Base-by-base conservation (phyloP, 2,797 vertebrate genomes). In the Sphenodon punctatus region DNA sequence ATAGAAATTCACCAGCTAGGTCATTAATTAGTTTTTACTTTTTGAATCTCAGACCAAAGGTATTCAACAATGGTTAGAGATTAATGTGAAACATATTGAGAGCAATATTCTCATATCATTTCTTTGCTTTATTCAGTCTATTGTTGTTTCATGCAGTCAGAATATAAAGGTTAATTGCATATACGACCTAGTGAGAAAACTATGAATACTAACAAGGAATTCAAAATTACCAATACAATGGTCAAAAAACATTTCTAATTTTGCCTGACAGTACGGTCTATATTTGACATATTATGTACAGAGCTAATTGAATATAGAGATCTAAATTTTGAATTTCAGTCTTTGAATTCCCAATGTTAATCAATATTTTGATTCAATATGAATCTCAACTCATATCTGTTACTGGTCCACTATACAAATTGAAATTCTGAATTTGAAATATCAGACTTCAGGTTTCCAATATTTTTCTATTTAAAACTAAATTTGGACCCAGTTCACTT, bases 31-130 rank as follows among this genome's bases (percentile, higher is more conserved):
- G 12, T 12, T 64, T 83, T 59, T 84, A 6, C 5, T 67, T 84
- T 82, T 80, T n/a, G 15, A 60, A 38, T 88, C 22, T 71, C 56
- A 55, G 32, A 79, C 20, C 22, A 64, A 84, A 49, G 17, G 63
- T 30, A 48, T 48, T 76, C 66, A 55, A 49, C 61, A 78, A 20
- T 70, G 55, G 53, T 67, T 36, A 58, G 67, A 32, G 42, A 42
- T n/a, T 65, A 88, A 87, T 53, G 27, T 17, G 51, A 90, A 92
- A 81, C 68, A 84, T 22, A 69, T 38, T 75, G 75, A 73, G n/a
- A 42, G 32, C 23, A 85, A 82, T 91, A 80, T 20, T 60, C 6
- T 10, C 38, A n/a, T 27, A 39, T 34, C 0, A 67, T 78, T 80
- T 78, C 43, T 48, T 77, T 82, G 25, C 71, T 76, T 80, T 69